Conservation (phyloP, 2,888 invertebrate genomes). For the Chrysina gloriosa region DNA sequence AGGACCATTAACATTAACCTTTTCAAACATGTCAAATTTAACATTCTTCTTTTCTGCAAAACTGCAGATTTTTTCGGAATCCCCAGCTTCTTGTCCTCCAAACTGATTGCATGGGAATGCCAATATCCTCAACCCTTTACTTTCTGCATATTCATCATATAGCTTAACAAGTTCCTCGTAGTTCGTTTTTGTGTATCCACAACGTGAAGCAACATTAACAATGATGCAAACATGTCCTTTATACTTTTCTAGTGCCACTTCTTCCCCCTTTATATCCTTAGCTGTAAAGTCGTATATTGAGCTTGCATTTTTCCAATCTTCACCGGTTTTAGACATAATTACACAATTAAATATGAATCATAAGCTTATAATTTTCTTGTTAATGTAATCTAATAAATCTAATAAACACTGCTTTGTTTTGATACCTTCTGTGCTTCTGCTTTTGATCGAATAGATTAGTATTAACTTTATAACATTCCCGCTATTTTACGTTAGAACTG, state of each 20-base stretch:
- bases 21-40: conserved; percentile 79
- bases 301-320: conserved; percentile 74
- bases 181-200: conserved; percentile 84
- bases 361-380: neutral
- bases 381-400: neutral
- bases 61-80: conserved; percentile 72
- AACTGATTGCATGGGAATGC: conserved; percentile 93
- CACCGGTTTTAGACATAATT: conserved; percentile 30
- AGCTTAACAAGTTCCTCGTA: conserved; percentile 85
- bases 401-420: neutral
- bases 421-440: too few relatives aligned
- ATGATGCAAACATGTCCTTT: conserved; percentile 85
- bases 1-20: conserved; percentile 77
- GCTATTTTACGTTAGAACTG: too few relatives aligned
- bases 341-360: neutral
- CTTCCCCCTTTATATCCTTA: conserved; percentile 84
- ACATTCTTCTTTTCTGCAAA: conserved; percentile 71
- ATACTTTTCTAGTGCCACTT: conserved; percentile 82
- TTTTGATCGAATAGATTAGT: too few relatives aligned
- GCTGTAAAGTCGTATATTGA: conserved; percentile 88
- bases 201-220: conserved; percentile 92
- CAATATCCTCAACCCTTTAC: conserved; percentile 79
- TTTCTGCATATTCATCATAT: conserved; percentile 77
- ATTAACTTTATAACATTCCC: too few relatives aligned
- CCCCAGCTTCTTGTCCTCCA: conserved; percentile 76